Percentiles rank a stretch among this genome's conserved stretches.
Evolutionary conservation across 2,113 vertebrate species (phyloP).

Genomic region (Galeopterus variegatus): DNA sequence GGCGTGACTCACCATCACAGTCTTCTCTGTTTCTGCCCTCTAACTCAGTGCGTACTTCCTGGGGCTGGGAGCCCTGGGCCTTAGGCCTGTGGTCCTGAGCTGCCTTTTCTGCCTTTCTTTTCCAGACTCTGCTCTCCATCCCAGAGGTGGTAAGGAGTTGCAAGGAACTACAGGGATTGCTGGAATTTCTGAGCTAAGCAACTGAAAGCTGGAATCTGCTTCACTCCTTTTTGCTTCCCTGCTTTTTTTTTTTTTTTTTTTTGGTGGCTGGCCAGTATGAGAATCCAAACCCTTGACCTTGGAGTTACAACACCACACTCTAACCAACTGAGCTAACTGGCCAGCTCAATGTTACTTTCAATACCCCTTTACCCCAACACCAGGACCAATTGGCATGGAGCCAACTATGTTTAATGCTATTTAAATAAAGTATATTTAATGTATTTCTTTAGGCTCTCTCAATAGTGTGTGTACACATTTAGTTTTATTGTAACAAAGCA

Average conservation of each 20-base stretch:
- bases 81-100: background rate
- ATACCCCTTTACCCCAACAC: background rate
- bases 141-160: slow-evolving; percentile 75
- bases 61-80: background rate
- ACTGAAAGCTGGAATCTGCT: slow-evolving; percentile 55
- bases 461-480: background rate
- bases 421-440: slow-evolving; percentile 83
- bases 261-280: too few species aligned
- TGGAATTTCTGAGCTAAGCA: slow-evolving; percentile 80
- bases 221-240: background rate
- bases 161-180: slow-evolving; percentile 82
- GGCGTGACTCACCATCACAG: background rate
- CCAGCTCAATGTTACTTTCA: background rate
- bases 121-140: slow-evolving; percentile 82
- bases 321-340: too few species aligned
- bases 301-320: too few species aligned
- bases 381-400: slow-evolving; percentile 48
- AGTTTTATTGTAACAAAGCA: too few species aligned
- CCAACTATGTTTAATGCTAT: slow-evolving; percentile 67
- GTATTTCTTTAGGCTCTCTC: slow-evolving; percentile 49
- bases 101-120: slow-evolving; percentile 50
- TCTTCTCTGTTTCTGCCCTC: background rate
- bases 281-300: too few species aligned
- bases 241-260: too few species aligned
- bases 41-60: background rate